phyloP scores from a whole-genome alignment of 2,888 invertebrate species.

The Cryptops parisi region DNA sequence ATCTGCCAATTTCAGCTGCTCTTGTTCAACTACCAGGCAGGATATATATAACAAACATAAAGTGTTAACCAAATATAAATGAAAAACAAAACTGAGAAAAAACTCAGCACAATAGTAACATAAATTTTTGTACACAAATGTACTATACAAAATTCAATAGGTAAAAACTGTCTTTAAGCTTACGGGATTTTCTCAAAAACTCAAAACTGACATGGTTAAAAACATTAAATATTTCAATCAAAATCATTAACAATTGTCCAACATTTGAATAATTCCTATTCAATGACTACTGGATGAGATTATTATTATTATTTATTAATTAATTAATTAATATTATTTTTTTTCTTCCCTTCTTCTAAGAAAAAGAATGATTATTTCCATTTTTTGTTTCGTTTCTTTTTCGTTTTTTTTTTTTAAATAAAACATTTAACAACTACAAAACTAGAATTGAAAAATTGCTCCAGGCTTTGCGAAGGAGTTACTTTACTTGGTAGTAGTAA shows the following conservation, averaged over 20 bases:
- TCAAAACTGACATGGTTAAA: not conserved
- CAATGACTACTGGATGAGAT: not conserved
- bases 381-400: no score
- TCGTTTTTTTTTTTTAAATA: not conserved
- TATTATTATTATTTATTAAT: no score
- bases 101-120: not conserved
- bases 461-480: not conserved
- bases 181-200: no score
- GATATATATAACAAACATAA: not conserved
- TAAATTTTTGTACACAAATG: not conserved
- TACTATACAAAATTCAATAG: not conserved
- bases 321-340: no score
- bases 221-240: not conserved
- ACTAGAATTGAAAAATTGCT: not conserved
- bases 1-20: constrained; percentile 12
- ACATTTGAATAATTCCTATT: not conserved
- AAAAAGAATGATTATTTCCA: not conserved
- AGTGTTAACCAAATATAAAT: not conserved
- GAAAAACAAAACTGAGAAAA: not conserved
- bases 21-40: constrained; percentile 6
- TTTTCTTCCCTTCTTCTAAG: not conserved
- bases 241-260: not conserved
- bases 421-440: not conserved
- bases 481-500: not conserved
- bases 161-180: no score